Conservation (phyloP, 2,113 vertebrate genomes). For the Ceyx margarethae region DNA sequence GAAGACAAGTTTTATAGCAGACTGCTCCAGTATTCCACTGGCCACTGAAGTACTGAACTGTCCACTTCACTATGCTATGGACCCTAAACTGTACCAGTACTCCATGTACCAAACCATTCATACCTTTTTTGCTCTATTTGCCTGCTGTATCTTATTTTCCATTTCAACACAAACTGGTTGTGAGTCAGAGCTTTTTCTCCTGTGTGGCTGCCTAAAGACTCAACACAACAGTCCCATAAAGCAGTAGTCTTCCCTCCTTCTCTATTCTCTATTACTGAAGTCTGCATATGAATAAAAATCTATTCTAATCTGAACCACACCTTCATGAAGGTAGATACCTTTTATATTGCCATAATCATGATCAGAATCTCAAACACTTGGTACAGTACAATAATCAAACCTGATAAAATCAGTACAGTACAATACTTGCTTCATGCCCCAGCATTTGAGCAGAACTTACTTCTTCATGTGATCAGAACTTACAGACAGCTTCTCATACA, state of each 20-base stretch:
- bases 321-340: not conserved
- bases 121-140: not conserved
- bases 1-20: not conserved
- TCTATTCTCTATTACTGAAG: not conserved
- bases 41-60: not conserved
- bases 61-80: not conserved
- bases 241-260: not conserved
- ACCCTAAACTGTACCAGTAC: not conserved
- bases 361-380: not conserved
- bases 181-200: not conserved
- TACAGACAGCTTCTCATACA: too few relatives aligned
- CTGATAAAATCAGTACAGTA: constrained; percentile 9
- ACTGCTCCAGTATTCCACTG: not conserved
- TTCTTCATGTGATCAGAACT: too few relatives aligned
- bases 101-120: not conserved
- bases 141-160: not conserved
- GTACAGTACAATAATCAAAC: not conserved
- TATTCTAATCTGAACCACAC: not conserved
- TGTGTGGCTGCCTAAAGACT: not conserved
- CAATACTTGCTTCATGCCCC: not conserved
- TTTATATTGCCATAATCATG: not conserved
- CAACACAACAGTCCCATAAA: not conserved
- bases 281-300: not conserved
- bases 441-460: not conserved
- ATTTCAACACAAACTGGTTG: not conserved